Evolutionary conservation across 2,797 vertebrate genomes (phyloP).

Genomic region (Nannoperca australis): DNA sequence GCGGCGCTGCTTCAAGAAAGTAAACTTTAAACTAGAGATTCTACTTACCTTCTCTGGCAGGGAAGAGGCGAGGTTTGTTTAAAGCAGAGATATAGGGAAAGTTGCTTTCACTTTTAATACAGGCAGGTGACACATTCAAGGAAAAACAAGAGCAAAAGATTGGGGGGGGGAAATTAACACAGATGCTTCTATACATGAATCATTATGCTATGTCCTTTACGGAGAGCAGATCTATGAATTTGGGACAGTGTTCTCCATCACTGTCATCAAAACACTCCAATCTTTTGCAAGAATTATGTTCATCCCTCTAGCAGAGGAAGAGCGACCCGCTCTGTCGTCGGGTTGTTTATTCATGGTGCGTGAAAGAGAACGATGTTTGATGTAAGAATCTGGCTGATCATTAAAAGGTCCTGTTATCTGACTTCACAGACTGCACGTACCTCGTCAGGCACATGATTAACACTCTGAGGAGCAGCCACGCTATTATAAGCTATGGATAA

Average conservation of each 20-base stretch:
- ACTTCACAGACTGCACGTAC: constrained; percentile 13
- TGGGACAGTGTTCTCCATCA: neutral
- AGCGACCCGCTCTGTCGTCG: neutral
- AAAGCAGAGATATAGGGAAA: neutral
- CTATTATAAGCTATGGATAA: constrained; percentile 11
- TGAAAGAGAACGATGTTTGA: neutral
- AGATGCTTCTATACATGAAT: neutral
- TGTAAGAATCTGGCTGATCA: neutral
- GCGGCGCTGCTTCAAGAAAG: constrained; percentile 34
- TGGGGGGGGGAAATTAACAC: neutral
- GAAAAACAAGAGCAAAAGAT: neutral
- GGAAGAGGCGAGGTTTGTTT: constrained; percentile 20
- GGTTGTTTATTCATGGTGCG: neutral
- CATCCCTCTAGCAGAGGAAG: neutral
- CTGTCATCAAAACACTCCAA: neutral
- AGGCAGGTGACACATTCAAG: neutral
- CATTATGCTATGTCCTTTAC: neutral
- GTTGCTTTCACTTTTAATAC: constrained; percentile 7
- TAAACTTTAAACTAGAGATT: constrained; percentile 41
- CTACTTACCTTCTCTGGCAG: neutral
- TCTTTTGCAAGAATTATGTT: neutral
- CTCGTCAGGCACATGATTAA: constrained; percentile 37
- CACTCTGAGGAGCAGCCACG: neutral
- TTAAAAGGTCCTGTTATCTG: constrained; percentile 19
- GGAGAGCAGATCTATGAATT: neutral